A percentile compares a stretch with the other conserved stretches of the same genome.
These are phyloP conservation scores for Sebastolobus altivelis DNA, from an alignment of 2,797 vertebrate genomes.

Conservation along the genomic window DNA sequence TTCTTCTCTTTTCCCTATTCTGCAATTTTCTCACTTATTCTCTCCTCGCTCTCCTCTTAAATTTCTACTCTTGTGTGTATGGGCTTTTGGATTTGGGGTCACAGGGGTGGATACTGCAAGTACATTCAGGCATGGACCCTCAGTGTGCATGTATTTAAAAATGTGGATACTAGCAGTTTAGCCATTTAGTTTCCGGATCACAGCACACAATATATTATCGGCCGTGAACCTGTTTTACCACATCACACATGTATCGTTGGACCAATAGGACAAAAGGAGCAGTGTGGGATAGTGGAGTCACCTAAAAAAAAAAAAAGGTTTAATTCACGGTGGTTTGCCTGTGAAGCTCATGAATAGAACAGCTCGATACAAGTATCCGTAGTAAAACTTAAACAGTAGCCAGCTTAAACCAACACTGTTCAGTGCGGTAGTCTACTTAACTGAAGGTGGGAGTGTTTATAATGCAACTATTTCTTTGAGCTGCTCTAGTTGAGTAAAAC, in stretches of 20 bases:
- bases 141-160: slow-evolving; percentile 55
- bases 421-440: neutral
- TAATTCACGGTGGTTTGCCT: neutral
- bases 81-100: slow-evolving; percentile 34
- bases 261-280: neutral
- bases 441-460: slow-evolving; percentile 3
- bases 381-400: slow-evolving; percentile 8
- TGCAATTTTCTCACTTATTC: slow-evolving; percentile 47
- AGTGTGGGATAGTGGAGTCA: neutral
- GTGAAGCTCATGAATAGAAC: neutral
- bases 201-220: slow-evolving; percentile 35
- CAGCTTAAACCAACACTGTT: neutral
- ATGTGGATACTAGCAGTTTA: slow-evolving; percentile 61
- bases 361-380: neutral
- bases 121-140: slow-evolving; percentile 50
- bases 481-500: slow-evolving; percentile 6
- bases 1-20: slow-evolving; percentile 40
- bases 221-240: slow-evolving; percentile 24
- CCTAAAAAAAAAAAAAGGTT: neutral
- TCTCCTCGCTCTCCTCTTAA: slow-evolving; percentile 1
- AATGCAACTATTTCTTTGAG: slow-evolving; percentile 9
- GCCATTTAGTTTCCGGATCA: slow-evolving; percentile 60
- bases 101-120: slow-evolving; percentile 39
- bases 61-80: slow-evolving; percentile 24
- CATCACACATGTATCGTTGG: neutral